A percentile compares a stretch with the other conserved stretches of the same genome.
phyloP scores from a whole-genome alignment of 1,140 invertebrate species.

The Pseudachorutes palmiensis region DNA sequence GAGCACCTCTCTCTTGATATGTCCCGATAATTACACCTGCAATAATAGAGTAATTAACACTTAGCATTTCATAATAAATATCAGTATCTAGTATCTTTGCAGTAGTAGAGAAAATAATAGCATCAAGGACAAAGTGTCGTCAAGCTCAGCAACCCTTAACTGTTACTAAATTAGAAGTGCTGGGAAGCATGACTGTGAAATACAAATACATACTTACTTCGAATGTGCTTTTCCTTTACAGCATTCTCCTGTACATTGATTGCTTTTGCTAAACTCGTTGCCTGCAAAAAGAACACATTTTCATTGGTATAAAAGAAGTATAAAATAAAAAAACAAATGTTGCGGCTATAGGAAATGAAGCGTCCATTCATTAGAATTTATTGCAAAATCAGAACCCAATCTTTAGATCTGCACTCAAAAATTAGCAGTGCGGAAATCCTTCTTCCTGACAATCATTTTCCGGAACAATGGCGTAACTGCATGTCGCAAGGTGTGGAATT shows the following conservation, averaged over 20 bases:
- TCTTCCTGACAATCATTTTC: not conserved
- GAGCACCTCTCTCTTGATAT: constrained; percentile 82
- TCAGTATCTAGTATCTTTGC: not conserved
- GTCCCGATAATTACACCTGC: constrained; percentile 85
- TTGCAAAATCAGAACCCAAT: no score
- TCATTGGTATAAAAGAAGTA: no score
- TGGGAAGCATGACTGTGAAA: not conserved
- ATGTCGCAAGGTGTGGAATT: no score
- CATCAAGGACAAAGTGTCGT: no score
- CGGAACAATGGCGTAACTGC: no score
- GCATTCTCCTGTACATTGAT: constrained; percentile 79
- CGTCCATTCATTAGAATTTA: no score
- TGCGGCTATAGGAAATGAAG: no score
- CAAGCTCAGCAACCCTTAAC: no score
- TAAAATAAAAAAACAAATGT: constrained; percentile 15
- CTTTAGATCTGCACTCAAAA: not conserved
- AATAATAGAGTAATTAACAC: not conserved
- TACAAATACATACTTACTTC: constrained; percentile 56
- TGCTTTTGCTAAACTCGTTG: constrained; percentile 76
- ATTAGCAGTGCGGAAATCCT: constrained; percentile 10
- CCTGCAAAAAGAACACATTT: constrained; percentile 53
- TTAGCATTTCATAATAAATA: not conserved
- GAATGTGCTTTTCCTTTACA: constrained; percentile 94
- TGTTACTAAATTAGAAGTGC: no score
- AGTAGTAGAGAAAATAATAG: no score